Conservation (phyloP, 2,113 vertebrate genomes). For the Xiphophorus hellerii region DNA sequence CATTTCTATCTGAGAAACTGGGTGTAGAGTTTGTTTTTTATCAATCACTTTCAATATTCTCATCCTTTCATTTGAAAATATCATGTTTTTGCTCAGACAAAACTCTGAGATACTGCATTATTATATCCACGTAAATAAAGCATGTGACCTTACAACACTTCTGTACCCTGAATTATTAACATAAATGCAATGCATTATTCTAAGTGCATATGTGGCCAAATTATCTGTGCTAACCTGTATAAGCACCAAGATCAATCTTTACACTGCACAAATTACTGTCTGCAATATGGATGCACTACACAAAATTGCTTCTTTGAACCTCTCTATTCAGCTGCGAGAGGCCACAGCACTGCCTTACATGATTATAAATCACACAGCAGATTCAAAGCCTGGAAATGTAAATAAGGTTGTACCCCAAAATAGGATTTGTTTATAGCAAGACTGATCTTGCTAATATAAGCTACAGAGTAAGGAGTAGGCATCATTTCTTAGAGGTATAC, state of each 20-base stretch:
- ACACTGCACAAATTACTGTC: slow-evolving; percentile 22
- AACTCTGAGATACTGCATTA: slow-evolving; percentile 15
- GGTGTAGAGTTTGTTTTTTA: background rate
- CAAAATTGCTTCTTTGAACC: slow-evolving; percentile 33
- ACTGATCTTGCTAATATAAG: background rate
- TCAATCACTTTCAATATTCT: slow-evolving; percentile 10
- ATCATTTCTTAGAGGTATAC: too few species aligned
- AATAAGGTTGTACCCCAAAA: background rate
- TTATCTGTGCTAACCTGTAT: slow-evolving; percentile 32
- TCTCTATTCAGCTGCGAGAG: slow-evolving; percentile 20
- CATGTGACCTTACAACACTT: slow-evolving; percentile 11
- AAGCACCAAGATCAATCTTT: slow-evolving; percentile 19
- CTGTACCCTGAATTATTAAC: slow-evolving; percentile 8
- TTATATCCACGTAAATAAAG: slow-evolving; percentile 15
- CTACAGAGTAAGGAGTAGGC: background rate
- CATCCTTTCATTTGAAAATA: background rate
- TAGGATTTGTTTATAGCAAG: background rate
- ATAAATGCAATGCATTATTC: slow-evolving; percentile 28
- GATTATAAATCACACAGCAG: slow-evolving; percentile 1
- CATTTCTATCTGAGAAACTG: slow-evolving; percentile 3
- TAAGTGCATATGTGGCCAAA: slow-evolving; percentile 34
- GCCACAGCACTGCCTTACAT: slow-evolving; percentile 8
- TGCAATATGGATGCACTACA: slow-evolving; percentile 32
- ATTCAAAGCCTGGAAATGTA: background rate
- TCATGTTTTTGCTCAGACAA: slow-evolving; percentile 13